Evolutionary conservation across 1,140 invertebrate genomes (phyloP).

Genomic region (Linepithema humile): DNA sequence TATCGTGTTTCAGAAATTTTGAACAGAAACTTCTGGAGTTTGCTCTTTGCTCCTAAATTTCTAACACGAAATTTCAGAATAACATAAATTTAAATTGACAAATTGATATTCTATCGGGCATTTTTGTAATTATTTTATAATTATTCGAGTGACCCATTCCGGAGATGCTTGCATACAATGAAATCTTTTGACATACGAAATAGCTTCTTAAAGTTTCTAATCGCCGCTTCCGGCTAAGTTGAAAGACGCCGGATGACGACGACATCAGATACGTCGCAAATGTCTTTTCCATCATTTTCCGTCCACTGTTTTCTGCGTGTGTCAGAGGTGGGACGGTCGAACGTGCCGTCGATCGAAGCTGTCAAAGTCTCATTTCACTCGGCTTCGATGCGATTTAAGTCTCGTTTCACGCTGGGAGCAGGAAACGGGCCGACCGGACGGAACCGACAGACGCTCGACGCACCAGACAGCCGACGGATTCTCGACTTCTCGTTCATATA

Average conservation of each 20-base stretch:
- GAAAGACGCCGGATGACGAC: neutral
- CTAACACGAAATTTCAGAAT: neutral
- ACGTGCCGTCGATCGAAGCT: neutral
- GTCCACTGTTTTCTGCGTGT: neutral
- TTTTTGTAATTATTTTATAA: too few species aligned
- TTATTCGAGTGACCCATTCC: too few species aligned
- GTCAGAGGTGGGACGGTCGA: neutral
- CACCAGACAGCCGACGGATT: neutral
- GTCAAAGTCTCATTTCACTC: conserved; percentile 27
- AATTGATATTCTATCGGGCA: neutral
- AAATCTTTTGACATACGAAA: too few species aligned
- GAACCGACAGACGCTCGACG: neutral
- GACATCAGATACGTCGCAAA: neutral
- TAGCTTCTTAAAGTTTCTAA: neutral
- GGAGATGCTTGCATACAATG: too few species aligned
- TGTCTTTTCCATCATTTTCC: neutral
- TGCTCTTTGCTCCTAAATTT: neutral
- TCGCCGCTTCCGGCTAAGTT: neutral
- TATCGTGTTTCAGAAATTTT: neutral
- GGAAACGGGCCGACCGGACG: conserved; percentile 40
- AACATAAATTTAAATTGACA: neutral
- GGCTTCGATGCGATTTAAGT: conserved; percentile 30
- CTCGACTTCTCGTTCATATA: neutral
- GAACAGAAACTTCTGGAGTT: neutral
- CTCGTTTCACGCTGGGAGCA: conserved; percentile 65